Base-by-base conservation (phyloP, 30 jellyfish, hydroid and myxozoan genomes). In the Hydra vulgaris region DNA sequence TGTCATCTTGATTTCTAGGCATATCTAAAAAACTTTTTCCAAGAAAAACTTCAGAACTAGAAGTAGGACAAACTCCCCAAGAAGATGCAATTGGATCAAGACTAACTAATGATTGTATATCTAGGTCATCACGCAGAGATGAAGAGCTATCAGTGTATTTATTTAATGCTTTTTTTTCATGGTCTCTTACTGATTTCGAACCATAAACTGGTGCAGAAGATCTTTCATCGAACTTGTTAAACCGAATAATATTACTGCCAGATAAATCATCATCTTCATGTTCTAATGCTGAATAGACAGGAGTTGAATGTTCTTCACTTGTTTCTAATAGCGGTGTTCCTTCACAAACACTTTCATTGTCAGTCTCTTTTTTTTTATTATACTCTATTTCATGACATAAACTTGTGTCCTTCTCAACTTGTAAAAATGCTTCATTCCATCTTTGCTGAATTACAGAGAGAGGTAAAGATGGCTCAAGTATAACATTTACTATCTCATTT, bases 121-220 rank as follows among this genome's bases (percentile, higher is more conserved):
- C n/a, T 15, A 23, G 22, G 0, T 53, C 78, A 17, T 24, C 23
- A 18, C 18, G 56, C 26, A 71, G 53, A 20, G 27, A 23, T 75
- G 24, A 26, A 26, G 5, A 23, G 53, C 56, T 75, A 20, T 78
- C 68, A 3, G 74, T 27, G n/a, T 5, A 17, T 1, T 21, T 19
- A 15, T 78, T 78, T 61, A 27, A 12, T 52, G 15, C 54, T 73
- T 8, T 76, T 17, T 72, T 72, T 22, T 86, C 96, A 83, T 92
- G 96, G 17, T 87, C 84, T 54, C 94, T 80, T 19, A 84, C 98
- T 74, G 83, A 70, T 0, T 89, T 92, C 15, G 96, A 92, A 0
- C 98, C 98, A 80, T 92, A 92, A 18, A 92, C 98, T 23, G 98
- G 98, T 7, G 95, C 96, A 53, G 98, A 88, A 21, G 89, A 25